Evolutionary conservation across 2,797 vertebrate genomes (phyloP), one percentile per base, ranked within the genome.

Genomic region (Gadopsis bispinosus): DNA sequence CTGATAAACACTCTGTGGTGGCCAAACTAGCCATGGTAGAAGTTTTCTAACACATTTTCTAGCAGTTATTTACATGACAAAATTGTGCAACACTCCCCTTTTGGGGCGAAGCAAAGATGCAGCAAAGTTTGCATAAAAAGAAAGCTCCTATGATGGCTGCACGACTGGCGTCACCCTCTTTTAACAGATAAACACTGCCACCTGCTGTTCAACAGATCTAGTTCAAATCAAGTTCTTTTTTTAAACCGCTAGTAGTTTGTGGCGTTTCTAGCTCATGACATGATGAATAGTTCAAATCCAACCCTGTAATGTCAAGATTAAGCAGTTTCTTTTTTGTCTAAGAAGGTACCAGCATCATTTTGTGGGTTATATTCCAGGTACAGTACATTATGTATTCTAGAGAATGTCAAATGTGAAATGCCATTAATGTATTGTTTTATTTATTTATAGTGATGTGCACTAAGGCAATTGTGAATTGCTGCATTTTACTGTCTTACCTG

Each of bases 181-280:
- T 81, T 39, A 81, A 85, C 83, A 86, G 88, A 87, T 47, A 84
- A 93, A 93, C 93, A 95, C 94, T 94, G 94, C 93, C 94, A 91
- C 91, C 92, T 93, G 89, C 90, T 92, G 90, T 87, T 81, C 58
- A 91, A 62, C 72, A 47, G 79, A 64, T 72, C 45, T 39, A 80
- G 60, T 13, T 64, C 47, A 55, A 55, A 29, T 29, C 53, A 14
- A 77, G 10, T 71, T 29, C 4, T 53, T 26, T 22, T 72, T 67
- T 6, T 58, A 45, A 55, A 67, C 55, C 69, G 54, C 35, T 55
- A 3, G 22, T 62, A 20, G 35, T 37, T 83, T 69, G 31, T 31
- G 26, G 56, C 47, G n/a, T 68, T 53, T 26, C 10, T 60, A 33
- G 31, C 45, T 43, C 45, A 74, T 50, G 33, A 59, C 67, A 33